Base-by-base conservation (phyloP, 2,113 vertebrate species). In the Nyctibius bracteatus region DNA sequence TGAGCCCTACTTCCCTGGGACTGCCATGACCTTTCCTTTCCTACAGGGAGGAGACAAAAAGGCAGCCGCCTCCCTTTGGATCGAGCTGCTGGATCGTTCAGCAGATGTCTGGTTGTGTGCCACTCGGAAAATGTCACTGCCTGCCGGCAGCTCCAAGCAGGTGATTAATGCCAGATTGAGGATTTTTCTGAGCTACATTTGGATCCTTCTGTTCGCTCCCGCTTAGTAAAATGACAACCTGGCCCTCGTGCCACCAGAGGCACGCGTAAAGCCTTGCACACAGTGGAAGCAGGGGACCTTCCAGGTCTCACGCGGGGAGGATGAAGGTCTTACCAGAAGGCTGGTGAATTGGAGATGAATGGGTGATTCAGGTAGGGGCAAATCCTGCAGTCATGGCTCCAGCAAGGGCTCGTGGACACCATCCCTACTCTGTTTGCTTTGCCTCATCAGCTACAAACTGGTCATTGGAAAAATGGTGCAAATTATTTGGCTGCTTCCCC, bases 41-140 rank as follows among this genome's bases (percentile, higher is more conserved):
- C 97, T 91, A 44, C 25, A 73, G 87, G 89, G 94, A 95, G 84
- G 89, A 93, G 92, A 88, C 81, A 43, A 65, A 94, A 95, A 95
- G 59, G 90, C 92, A 82, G 43, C 81, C 4, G 0, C 63, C 74
- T 97, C 91, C 81, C 89, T n/a, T 83, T 78, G 91, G 95, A 94
- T 30, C 0, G 15, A 86, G 92, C 71, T 92, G 86, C 83, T 95
- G 91, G 94, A 90, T 95, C 5, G 0, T 88, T 86, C 89, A 94
- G 96, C 96, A 97, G 95, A 96, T 97, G 95, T 94, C 93, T 97
- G 94, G 89, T 93, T 88, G 63, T 91, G 91, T 86, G 95, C 94
- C 97, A 94, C 93, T 63, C 87, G 33, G 92, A 94, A 97, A 97
- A 97, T 97, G 96, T 97, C 96, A 97, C 81, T 94, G 93, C 86